Conservation (phyloP, 2,888 invertebrate species). For the Pachycephus smyrnensis region DNA sequence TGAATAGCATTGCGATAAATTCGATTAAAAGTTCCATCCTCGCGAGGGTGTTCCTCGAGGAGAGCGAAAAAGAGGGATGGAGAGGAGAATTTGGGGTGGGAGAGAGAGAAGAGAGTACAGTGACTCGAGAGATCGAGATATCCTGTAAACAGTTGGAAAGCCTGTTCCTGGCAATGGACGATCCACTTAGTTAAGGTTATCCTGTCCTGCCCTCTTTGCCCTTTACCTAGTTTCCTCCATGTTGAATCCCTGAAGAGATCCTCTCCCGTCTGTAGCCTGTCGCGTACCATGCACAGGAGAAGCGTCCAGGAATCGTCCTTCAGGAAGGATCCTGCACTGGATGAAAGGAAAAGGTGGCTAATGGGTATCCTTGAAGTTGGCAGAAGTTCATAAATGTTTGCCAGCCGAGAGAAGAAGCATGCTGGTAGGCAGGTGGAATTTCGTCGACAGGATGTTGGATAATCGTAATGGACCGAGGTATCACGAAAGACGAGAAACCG, state of each 20-base stretch:
- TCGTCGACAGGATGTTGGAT: neutral
- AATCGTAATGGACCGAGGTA: too few species aligned
- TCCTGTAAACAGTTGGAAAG: constrained; percentile 42
- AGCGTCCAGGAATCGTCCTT: neutral
- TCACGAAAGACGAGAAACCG: too few species aligned
- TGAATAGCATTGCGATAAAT: constrained; percentile 66
- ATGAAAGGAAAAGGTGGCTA: neutral
- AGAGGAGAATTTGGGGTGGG: constrained; percentile 19
- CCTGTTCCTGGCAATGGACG: neutral
- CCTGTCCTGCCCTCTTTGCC: too few species aligned
- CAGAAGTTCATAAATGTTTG: neutral
- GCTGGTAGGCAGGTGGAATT: neutral
- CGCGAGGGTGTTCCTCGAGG: constrained; percentile 41
- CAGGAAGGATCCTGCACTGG: neutral
- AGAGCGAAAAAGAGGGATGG: constrained; percentile 20
- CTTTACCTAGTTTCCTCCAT: neutral
- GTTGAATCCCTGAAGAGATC: neutral
- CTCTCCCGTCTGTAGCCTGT: neutral
- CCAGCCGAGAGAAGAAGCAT: constrained; percentile 11
- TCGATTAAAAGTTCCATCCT: constrained; percentile 64
- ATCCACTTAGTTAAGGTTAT: neutral
- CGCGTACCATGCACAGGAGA: neutral
- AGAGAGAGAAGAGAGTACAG: constrained; percentile 6
- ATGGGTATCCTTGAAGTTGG: neutral
- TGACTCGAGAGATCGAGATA: constrained; percentile 16